phyloP scores from a whole-genome alignment of 1,140 invertebrate species.

The Pseudomyrmex dendroicus region DNA sequence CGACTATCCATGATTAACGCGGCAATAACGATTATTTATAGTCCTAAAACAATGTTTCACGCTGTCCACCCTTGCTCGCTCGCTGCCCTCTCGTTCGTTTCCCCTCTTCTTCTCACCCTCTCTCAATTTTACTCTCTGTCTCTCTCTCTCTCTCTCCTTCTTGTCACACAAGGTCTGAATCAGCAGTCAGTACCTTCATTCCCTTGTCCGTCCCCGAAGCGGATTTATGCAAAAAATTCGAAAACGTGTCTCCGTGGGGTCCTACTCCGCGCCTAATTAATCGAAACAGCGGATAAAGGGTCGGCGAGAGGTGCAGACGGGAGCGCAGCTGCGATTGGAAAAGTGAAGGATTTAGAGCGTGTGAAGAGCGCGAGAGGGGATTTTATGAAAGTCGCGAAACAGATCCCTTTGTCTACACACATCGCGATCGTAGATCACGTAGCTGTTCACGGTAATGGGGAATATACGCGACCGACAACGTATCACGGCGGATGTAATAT shows the following conservation, averaged over 20 bases:
- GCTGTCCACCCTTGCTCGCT: slow-evolving; percentile 74
- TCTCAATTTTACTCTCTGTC: slow-evolving; percentile 9
- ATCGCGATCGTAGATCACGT: slow-evolving; percentile 43
- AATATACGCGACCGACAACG: slow-evolving; percentile 25
- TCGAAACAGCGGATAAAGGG: slow-evolving; percentile 32
- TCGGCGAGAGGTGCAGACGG: not conserved
- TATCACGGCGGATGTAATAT: slow-evolving; percentile 59
- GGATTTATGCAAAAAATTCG: slow-evolving; percentile 74
- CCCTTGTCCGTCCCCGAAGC: not conserved
- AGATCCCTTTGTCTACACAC: slow-evolving; percentile 30
- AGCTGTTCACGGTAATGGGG: slow-evolving; percentile 36
- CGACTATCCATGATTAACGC: slow-evolving; percentile 82
- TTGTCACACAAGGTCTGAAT: slow-evolving; percentile 67
- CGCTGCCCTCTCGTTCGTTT: slow-evolving; percentile 43
- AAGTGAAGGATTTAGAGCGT: slow-evolving; percentile 68
- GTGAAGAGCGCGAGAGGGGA: slow-evolving; percentile 54
- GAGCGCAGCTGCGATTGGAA: slow-evolving; percentile 66
- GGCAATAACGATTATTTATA: slow-evolving; percentile 84
- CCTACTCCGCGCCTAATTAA: slow-evolving; percentile 70
- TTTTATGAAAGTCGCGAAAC: slow-evolving; percentile 62
- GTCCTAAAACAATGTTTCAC: slow-evolving; percentile 82
- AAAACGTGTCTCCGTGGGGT: slow-evolving; percentile 69
- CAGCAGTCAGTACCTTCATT: slow-evolving; percentile 70
- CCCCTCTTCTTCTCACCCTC: slow-evolving; percentile 5
- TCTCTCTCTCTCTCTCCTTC: slow-evolving; percentile 12